These are phyloP conservation scores for Cylloceria caligata DNA, from an alignment of 2,888 invertebrate species.

Conservation along the genomic window DNA sequence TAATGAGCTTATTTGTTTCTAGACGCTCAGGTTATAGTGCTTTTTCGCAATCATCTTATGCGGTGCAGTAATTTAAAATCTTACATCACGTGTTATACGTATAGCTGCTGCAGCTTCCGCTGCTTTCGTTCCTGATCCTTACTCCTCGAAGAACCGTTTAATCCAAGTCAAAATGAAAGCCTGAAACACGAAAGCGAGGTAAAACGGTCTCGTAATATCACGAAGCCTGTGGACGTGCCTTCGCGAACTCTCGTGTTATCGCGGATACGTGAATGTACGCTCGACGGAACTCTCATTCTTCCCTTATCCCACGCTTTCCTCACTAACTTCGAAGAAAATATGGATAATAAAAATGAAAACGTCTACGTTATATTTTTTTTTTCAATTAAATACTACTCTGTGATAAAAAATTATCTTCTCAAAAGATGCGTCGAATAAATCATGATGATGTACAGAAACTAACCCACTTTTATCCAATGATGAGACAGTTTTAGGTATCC, in stretches of 20 bases:
- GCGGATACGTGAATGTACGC: conserved; percentile 53
- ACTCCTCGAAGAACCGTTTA: conserved; percentile 31
- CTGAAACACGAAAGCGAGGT: conserved; percentile 26
- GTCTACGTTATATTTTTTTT: background rate
- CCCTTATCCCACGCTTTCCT: conserved; percentile 27
- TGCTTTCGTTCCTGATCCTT: conserved; percentile 24
- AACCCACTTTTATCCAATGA: background rate
- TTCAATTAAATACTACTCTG: background rate
- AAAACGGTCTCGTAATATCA: conserved; percentile 49
- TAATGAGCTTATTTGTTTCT: conserved; percentile 20
- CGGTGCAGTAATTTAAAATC: conserved; percentile 41
- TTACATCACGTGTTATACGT: conserved; percentile 33
- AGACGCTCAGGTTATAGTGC: background rate
- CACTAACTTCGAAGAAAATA: conserved; percentile 11
- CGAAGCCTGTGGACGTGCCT: conserved; percentile 44
- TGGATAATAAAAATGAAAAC: conserved; percentile 30
- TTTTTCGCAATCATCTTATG: background rate
- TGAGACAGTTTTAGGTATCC: background rate
- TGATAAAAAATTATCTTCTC: background rate
- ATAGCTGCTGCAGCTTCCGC: background rate
- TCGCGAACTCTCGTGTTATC: conserved; percentile 38
- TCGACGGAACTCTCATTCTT: conserved; percentile 15
- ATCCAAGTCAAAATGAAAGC: conserved; percentile 48
- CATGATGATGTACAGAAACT: background rate
- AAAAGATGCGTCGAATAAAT: background rate